Evolutionary conservation across 2,797 vertebrate species (phyloP).

Genomic region (Tenualosa ilisha): DNA sequence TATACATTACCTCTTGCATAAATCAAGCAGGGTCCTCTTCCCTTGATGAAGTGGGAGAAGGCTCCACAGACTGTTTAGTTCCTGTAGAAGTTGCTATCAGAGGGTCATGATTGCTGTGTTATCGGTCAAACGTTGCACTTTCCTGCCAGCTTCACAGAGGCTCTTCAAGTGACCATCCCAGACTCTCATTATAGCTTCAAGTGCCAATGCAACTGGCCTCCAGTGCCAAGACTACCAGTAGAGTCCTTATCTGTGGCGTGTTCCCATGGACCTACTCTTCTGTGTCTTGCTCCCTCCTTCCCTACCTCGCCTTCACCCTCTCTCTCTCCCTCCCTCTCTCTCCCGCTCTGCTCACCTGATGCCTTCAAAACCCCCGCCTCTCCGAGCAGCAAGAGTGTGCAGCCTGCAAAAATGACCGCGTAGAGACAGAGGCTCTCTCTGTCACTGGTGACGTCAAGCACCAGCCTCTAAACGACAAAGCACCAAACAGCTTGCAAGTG

Average conservation of each 20-base stretch:
- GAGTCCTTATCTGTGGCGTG: not conserved
- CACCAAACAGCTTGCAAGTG: constrained; percentile 55
- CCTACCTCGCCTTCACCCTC: constrained; percentile 41
- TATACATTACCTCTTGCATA: constrained; percentile 58
- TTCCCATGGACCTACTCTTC: not conserved
- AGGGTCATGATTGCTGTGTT: not conserved
- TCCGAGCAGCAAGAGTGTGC: constrained; percentile 55
- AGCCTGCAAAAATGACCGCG: constrained; percentile 52
- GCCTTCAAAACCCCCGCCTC: constrained; percentile 48
- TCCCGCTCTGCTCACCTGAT: constrained; percentile 60
- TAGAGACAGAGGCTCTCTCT: constrained; percentile 55
- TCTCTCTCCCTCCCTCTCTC: constrained; percentile 47
- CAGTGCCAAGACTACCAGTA: not conserved
- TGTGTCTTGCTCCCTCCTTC: not conserved
- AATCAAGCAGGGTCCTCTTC: constrained; percentile 47
- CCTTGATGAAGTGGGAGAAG: constrained; percentile 34
- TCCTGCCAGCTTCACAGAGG: not conserved
- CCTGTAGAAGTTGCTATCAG: not conserved
- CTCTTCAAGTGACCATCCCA: not conserved
- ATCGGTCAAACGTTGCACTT: not conserved
- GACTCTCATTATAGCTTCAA: not conserved
- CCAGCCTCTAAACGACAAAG: constrained; percentile 63
- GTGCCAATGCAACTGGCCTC: not conserved
- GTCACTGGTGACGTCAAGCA: constrained; percentile 64
- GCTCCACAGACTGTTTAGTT: not conserved